phyloP scores from a whole-genome alignment of 2,113 vertebrate genomes.

The Ivindomyrus marchei region DNA sequence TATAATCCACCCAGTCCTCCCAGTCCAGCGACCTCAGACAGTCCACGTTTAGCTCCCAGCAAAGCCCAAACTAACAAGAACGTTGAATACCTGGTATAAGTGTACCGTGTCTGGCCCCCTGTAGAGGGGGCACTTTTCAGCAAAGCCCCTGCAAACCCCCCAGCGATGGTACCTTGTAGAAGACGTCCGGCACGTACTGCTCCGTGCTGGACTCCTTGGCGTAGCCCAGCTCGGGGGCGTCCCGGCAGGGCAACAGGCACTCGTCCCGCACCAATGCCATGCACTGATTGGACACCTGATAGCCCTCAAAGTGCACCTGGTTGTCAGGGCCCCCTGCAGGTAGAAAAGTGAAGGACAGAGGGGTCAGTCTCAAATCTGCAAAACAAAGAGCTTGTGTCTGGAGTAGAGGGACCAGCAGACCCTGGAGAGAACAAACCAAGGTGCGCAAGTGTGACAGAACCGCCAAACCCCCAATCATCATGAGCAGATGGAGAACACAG shows the following conservation, averaged over 20 bases:
- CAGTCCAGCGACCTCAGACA: background rate
- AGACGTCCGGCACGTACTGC: conserved; percentile 96
- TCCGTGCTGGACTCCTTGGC: conserved; percentile 95
- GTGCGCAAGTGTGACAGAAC: background rate
- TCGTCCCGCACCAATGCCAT: conserved; percentile 95
- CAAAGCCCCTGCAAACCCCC: background rate
- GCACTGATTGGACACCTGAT: conserved; percentile 98
- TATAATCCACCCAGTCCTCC: background rate
- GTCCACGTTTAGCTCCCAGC: background rate
- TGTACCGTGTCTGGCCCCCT: background rate
- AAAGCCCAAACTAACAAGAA: background rate
- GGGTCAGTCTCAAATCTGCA: background rate
- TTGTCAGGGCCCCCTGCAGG: conserved; percentile 90
- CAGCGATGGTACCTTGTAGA: conserved; percentile 77
- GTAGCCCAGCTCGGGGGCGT: conserved; percentile 85
- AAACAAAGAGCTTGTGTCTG: background rate
- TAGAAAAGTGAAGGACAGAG: background rate
- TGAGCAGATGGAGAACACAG: background rate
- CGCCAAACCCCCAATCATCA: background rate
- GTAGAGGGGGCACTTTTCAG: background rate
- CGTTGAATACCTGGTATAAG: background rate
- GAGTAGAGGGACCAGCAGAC: background rate
- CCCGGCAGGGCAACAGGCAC: conserved; percentile 88
- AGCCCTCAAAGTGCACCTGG: conserved; percentile 97
- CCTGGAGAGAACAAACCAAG: background rate